Conservation (phyloP, 2,888 invertebrate species). For the Crematogaster levior region DNA sequence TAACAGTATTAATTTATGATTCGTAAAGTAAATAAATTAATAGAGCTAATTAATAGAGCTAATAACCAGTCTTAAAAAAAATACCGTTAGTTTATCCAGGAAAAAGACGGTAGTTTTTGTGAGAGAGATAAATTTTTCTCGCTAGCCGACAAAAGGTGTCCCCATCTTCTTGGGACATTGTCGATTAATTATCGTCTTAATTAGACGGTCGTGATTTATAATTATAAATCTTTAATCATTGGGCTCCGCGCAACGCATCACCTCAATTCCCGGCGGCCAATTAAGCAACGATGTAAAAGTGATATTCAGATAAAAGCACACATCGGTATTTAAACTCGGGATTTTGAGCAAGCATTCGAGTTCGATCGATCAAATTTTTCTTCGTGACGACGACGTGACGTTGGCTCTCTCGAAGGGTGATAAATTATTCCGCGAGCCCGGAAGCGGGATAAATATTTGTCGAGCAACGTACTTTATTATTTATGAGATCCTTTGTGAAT, state of each 20-base stretch:
- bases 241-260: background rate
- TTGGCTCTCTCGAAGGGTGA: background rate
- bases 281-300: slow-evolving; percentile 49
- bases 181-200: slow-evolving; percentile 59
- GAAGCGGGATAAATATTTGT: slow-evolving; percentile 41
- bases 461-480: slow-evolving; percentile 32
- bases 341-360: slow-evolving; percentile 1
- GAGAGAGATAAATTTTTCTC: slow-evolving; percentile 10
- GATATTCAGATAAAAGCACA: background rate
- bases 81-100: background rate
- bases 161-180: background rate
- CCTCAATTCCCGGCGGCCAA: slow-evolving; percentile 56
- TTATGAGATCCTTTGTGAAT: slow-evolving; percentile 43
- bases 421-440: slow-evolving; percentile 38
- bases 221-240: slow-evolving; percentile 58
- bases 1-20: background rate
- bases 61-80: background rate
- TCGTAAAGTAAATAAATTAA: slow-evolving; percentile 7
- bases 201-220: slow-evolving; percentile 64
- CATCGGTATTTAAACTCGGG: background rate
- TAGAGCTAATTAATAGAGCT: background rate
- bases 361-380: slow-evolving; percentile 26
- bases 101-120: slow-evolving; percentile 9
- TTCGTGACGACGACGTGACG: background rate
- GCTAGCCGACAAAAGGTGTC: background rate